These are phyloP conservation scores for Nomada fabriciana DNA, from an alignment of 2,888 invertebrate species.

Conservation along the genomic window DNA sequence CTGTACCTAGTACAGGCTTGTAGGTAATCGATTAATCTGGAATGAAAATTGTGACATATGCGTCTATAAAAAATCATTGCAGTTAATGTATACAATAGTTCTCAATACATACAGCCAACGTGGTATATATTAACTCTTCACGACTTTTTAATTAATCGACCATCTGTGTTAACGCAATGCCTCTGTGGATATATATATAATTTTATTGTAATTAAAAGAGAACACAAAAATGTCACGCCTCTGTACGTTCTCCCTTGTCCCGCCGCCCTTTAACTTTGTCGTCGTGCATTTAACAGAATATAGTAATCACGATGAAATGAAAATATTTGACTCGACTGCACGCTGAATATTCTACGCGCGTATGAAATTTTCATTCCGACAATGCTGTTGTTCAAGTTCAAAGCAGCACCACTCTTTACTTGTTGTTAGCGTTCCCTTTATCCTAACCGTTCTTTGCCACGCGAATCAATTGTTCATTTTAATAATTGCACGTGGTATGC, in stretches of 20 bases:
- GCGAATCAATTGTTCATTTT: conserved; percentile 5
- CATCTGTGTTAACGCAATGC: not conserved
- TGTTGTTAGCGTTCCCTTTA: not conserved
- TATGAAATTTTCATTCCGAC: not conserved
- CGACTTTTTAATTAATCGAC: not conserved
- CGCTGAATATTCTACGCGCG: not conserved
- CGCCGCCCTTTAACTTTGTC: not conserved
- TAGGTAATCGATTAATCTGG: too few relatives aligned
- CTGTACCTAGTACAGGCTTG: not conserved
- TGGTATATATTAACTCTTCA: too few relatives aligned
- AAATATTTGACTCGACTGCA: conserved; percentile 1
- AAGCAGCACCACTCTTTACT: conserved; percentile 5
- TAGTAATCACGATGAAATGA: too few relatives aligned
- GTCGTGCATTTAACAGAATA: too few relatives aligned
- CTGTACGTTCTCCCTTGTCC: not conserved
- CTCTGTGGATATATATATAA: not conserved
- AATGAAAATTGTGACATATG: too few relatives aligned
- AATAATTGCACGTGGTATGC: not conserved
- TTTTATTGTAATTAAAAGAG: not conserved
- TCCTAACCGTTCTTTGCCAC: not conserved
- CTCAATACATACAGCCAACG: too few relatives aligned
- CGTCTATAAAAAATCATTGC: too few relatives aligned
- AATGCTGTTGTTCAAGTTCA: not conserved
- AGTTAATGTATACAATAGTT: too few relatives aligned
- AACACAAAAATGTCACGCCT: not conserved